These are phyloP conservation scores for Palythoa caribaeorum DNA, from an alignment of 92 coral and sea anemone genomes.

Conservation along the genomic window DNA sequence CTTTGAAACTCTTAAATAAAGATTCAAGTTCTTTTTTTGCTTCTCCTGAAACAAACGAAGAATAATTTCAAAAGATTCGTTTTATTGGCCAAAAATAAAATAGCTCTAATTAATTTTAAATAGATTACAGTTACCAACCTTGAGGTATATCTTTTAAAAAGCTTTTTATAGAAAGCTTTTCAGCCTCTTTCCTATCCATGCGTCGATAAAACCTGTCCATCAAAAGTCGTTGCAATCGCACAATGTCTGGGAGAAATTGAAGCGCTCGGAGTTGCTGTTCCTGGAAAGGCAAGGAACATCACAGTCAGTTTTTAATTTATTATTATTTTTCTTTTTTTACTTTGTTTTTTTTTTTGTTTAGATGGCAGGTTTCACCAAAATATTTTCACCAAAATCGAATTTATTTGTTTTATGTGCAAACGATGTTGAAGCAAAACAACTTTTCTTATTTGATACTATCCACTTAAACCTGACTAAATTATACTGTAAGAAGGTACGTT, in stretches of 20 bases:
- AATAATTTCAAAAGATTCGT: not conserved
- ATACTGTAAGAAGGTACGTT: too few relatives aligned
- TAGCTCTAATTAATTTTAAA: not conserved
- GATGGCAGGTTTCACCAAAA: not conserved
- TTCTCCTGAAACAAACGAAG: conserved; percentile 44
- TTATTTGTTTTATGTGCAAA: too few relatives aligned
- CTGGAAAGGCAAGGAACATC: conserved; percentile 30
- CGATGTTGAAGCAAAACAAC: too few relatives aligned
- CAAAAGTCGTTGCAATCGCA: conserved; percentile 76
- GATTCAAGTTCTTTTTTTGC: conserved; percentile 55
- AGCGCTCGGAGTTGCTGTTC: conserved; percentile 83
- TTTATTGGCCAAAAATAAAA: not conserved
- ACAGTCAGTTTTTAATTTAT: not conserved
- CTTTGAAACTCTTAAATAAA: conserved; percentile 73
- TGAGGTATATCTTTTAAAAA: conserved; percentile 56
- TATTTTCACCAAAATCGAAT: too few relatives aligned
- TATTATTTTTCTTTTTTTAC: not conserved
- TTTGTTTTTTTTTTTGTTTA: not conserved
- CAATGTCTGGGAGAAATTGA: conserved; percentile 81
- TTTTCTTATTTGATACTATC: too few relatives aligned
- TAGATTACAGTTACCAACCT: conserved; percentile 21
- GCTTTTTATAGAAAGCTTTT: conserved; percentile 55
- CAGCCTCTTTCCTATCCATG: conserved; percentile 80
- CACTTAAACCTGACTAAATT: too few relatives aligned
- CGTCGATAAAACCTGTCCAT: conserved; percentile 85